Evolutionary conservation across 2,797 vertebrate species (phyloP), one percentile per base, ranked within the genome.

Genomic region (Rhinophrynus dorsalis): DNA sequence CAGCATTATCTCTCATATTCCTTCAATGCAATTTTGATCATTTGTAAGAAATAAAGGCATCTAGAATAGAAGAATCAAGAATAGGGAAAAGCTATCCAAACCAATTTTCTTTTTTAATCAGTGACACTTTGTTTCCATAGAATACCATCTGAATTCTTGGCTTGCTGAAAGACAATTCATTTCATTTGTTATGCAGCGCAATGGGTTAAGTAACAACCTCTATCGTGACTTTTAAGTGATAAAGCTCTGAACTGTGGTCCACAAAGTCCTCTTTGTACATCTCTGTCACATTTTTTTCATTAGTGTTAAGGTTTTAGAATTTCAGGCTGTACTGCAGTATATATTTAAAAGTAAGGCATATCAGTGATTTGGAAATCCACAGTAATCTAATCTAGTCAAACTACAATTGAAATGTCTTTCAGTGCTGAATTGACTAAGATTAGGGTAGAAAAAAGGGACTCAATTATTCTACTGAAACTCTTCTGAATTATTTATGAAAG

Each of bases 401-500:
- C 47, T 76, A 66, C 79, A 82, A 86, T 79, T 84, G 81, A 78
- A 83, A 82, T 74, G 79, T 75, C 78, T 80, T 83, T 84, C 80
- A 83, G 77, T 78, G 85, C 82, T 81, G 75, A 86, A 84, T 73
- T 78, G 76, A 82, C 78, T 78, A 74, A 80, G 82, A 83, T 85
- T 78, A 78, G 79, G 74, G 76, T 65, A 24, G 35, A 78, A 67
- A 79, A 82, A 80, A 89, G 84, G 80, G 76, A 74, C 76, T 82
- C 81, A 83, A 80, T 87, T 83, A 84, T 82, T 86, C 80, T 80
- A 77, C 70, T 83, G 75, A 78, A 88, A 80, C 26, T 73, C 77
- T 74, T 83, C 68, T 84, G 84, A 88, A 86, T 86, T 83, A 87
- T 86, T 88, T 87, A 88, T 78, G 78, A 85, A 86, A 86, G 80